Percentiles rank a stretch among this genome's conserved stretches.
Conservation (phyloP, 2,113 vertebrate species). For the Propithecus coquereli region DNA sequence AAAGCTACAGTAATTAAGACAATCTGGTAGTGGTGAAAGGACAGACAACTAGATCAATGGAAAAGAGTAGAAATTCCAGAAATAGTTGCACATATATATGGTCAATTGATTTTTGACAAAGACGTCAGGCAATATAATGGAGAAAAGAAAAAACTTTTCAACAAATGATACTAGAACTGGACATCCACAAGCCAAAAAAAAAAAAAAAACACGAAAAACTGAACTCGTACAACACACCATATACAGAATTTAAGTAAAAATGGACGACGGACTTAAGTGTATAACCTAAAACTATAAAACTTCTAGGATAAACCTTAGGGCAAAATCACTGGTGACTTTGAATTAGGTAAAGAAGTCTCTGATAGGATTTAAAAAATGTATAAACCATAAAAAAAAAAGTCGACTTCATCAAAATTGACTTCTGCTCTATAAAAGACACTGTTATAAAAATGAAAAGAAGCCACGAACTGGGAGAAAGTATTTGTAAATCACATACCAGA, state of each 20-base stretch:
- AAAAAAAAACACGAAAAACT: background rate
- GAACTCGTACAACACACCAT: background rate
- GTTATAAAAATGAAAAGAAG: background rate
- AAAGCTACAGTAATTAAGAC: background rate
- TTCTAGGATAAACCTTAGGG: background rate
- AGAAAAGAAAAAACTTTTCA: background rate
- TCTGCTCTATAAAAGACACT: background rate
- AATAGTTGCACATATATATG: background rate
- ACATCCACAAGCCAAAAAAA: background rate
- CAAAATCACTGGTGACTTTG: background rate
- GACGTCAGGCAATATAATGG: background rate
- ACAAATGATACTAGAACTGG: background rate
- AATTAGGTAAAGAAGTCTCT: background rate
- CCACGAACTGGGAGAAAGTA: background rate
- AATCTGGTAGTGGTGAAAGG: background rate
- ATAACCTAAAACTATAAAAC: background rate
- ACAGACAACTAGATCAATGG: background rate
- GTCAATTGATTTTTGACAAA: background rate
- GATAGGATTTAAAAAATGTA: background rate
- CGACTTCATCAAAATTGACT: conserved; percentile 14
- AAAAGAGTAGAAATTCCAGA: background rate
- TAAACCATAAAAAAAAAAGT: background rate
- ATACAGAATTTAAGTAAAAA: background rate
- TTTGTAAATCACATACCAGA: background rate
- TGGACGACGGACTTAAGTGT: background rate